phyloP scores from a whole-genome alignment of 2,797 vertebrate genomes.

The Smutsia gigantea region DNA sequence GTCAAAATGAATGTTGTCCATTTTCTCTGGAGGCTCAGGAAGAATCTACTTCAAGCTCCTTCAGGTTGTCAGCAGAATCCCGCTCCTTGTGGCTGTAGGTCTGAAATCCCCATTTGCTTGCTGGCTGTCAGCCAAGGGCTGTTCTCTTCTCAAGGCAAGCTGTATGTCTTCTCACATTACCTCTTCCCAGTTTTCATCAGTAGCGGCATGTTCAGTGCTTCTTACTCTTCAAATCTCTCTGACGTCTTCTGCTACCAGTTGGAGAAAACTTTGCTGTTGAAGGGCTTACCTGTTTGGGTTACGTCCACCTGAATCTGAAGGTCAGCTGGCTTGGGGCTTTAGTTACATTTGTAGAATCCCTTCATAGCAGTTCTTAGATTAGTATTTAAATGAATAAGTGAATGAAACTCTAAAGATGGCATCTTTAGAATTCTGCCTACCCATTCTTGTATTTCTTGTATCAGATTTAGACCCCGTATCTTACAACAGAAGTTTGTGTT shows the following conservation, averaged over 20 bases:
- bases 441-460: too few relatives aligned
- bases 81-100: neutral
- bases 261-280: too few relatives aligned
- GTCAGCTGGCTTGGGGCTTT: too few relatives aligned
- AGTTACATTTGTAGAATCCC: too few relatives aligned
- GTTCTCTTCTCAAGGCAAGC: neutral
- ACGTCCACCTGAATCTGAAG: too few relatives aligned
- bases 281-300: neutral
- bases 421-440: too few relatives aligned
- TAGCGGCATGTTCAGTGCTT: neutral
- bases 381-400: too few relatives aligned
- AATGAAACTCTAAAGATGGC: too few relatives aligned
- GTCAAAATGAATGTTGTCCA: neutral
- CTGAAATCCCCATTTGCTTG: neutral
- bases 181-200: neutral
- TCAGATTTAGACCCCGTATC: too few relatives aligned
- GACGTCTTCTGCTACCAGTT: neutral
- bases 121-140: neutral
- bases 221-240: neutral
- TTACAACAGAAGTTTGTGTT: too few relatives aligned
- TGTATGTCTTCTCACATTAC: neutral
- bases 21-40: neutral
- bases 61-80: neutral
- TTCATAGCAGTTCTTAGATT: too few relatives aligned
- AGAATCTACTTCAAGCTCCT: neutral